Percentiles rank a stretch among this genome's conserved stretches.
These are phyloP conservation scores for Onychostoma macrolepis DNA, from an alignment of 2,113 vertebrate species.

Conservation along the genomic window DNA sequence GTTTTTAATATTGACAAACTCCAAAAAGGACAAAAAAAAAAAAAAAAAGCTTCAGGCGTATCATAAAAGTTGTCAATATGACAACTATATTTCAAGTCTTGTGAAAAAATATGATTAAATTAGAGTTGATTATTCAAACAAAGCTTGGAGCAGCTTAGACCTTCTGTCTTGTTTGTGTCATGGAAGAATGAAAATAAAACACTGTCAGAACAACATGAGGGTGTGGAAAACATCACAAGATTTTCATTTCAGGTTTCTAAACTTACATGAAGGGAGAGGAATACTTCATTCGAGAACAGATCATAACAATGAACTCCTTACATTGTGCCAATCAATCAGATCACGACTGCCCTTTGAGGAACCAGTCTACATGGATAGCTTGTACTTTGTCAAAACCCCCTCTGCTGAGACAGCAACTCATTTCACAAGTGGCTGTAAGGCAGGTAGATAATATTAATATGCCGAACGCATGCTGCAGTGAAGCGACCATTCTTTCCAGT, in stretches of 20 bases:
- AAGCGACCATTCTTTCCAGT: background rate
- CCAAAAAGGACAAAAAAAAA: background rate
- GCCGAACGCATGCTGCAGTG: background rate
- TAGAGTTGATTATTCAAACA: background rate
- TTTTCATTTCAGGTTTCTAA: background rate
- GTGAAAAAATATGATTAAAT: background rate
- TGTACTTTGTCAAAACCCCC: background rate
- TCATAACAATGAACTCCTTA: background rate
- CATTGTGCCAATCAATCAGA: background rate
- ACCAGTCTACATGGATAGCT: constrained; percentile 1
- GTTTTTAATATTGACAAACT: background rate
- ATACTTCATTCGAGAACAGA: background rate
- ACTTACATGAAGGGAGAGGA: background rate
- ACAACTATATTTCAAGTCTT: background rate
- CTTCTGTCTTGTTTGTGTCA: background rate
- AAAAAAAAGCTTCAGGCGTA: background rate
- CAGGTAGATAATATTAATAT: constrained; percentile 7
- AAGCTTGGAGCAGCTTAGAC: background rate
- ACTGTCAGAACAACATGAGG: background rate
- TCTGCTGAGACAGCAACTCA: constrained; percentile 19
- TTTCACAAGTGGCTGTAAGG: background rate
- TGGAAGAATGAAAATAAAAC: background rate
- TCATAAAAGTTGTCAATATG: background rate
- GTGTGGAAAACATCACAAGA: background rate
- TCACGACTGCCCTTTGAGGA: background rate